Base-by-base conservation (phyloP, 2,888 invertebrate genomes). In the Drosophila hamatofila region DNA sequence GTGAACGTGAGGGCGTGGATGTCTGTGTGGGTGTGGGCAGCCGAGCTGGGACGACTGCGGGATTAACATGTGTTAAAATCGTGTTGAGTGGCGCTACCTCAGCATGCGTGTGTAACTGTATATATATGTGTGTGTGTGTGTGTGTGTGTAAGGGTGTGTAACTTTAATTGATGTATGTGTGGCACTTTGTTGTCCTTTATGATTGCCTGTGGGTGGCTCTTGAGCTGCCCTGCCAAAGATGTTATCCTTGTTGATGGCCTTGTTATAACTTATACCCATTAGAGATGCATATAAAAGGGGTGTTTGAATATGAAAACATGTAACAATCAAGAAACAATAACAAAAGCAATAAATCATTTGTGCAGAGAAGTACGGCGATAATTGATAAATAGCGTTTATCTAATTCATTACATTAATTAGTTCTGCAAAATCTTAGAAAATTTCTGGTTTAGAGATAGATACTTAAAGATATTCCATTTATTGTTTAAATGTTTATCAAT, bases 61-160 rank as follows among this genome's bases (percentile, higher is more conserved):
- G 76, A 86, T 87, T 87, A 86, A 87, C 86, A 86, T 85, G 86
- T 85, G 86, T 85, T 87, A 73, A 87, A 83, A 85, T 72, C 78
- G 72, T 87, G 88, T 85, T 85, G 85, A 88, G 85, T 87, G 80
- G 52, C 64, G 71, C 72, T 71, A 70, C 64, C 58, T 57, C 46
- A 48, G 46, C 64, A 60, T n/a, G 56, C 42, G 56, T 33, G 56
- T 33, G 30, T 25, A 18, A 12, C 11, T n/a, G 39, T 39, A 18
- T 52, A 21, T 8, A n/a, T 3, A 21, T 27, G 35, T 14, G 52
- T 11, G 55, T 49, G 35, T 21, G 35, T 3, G 25, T 27, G 25
- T 30, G 27, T 35, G 33, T 52, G 59, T 44, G 70, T 67, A 60
- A 57, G 79, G 52, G 74, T 59, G 81, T 71, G 59, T 63, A 60